Evolutionary conservation across 2,113 vertebrate genomes (phyloP).

Genomic region (Brachyhypopomus gauderio): DNA sequence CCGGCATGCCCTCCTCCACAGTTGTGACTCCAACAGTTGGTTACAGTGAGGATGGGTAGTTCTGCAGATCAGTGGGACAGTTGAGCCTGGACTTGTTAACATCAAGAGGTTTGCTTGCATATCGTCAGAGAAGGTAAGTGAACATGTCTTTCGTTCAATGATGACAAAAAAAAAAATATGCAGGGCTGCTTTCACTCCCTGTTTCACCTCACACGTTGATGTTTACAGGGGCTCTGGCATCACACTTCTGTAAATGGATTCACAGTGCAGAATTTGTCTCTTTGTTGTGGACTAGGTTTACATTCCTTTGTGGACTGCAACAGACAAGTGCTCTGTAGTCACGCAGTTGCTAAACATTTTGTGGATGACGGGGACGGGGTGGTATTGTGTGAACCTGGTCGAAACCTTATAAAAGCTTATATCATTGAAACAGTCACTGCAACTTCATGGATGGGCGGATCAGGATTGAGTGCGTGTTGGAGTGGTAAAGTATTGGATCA

Average conservation of each 20-base stretch:
- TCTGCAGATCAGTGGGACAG: slow-evolving; percentile 99
- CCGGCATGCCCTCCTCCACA: slow-evolving; percentile 77
- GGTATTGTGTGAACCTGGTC: neutral
- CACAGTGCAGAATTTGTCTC: slow-evolving; percentile 91
- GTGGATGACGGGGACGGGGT: slow-evolving; percentile 1
- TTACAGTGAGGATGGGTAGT: slow-evolving; percentile 99
- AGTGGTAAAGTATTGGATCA: neutral
- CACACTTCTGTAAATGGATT: slow-evolving; percentile 91
- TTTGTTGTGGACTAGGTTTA: neutral
- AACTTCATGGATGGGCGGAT: neutral
- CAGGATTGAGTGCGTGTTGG: neutral
- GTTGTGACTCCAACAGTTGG: slow-evolving; percentile 95
- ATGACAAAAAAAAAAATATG: slow-evolving; percentile 53
- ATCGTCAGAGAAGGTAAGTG: slow-evolving; percentile 95
- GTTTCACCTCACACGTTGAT: slow-evolving; percentile 52
- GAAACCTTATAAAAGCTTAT: neutral
- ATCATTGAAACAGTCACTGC: neutral
- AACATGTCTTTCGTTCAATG: slow-evolving; percentile 77
- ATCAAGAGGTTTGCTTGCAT: slow-evolving; percentile 97
- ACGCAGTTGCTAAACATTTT: neutral
- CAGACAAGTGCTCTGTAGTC: neutral
- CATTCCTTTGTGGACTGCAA: neutral
- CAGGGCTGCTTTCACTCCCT: slow-evolving; percentile 55
- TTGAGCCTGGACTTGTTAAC: slow-evolving; percentile 99
- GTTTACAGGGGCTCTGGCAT: slow-evolving; percentile 87